Base-by-base conservation (phyloP, 2,888 invertebrate species). In the Proisotoma minuta region DNA sequence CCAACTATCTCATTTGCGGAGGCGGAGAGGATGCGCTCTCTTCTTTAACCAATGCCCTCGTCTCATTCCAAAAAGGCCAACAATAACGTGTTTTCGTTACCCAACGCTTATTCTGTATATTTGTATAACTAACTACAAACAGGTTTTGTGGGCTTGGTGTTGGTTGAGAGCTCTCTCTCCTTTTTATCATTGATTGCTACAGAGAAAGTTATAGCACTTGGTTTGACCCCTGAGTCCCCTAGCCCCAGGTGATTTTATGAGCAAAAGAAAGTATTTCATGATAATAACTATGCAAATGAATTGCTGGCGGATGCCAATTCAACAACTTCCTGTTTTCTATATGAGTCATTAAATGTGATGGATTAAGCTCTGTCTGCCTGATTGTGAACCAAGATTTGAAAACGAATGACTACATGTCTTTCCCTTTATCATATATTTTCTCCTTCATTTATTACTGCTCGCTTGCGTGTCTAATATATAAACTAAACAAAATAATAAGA, bases 331-430 rank as follows among this genome's bases (percentile, higher is more conserved):
- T 26, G 49, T 49, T 20, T 49, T 34, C 34, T 47, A 12, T 24
- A 29, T 54, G 29, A 54, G 53, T 54, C 53, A 54, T 54, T 54
- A 54, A 54, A 51, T 15, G 53, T 54, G 53, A 54, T 54, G 29
- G 53, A 54, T 54, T 54, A 29, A 20, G 53, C 39, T n/a, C 18
- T 23, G 24, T 34, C 43, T 15, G 43, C 18, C 18, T 43, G 43
- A 43, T 43, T 43, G 15, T 43, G 20, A 18, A 15, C 20, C 5
- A 34, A 34, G 43, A n/a, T 15, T 20, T 43, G 8, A n/a, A 43
- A 43, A 43, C 18, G 20, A 43, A 43, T 5, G 15, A 5, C 43
- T 34, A 5, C 18, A 43, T 43, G n/a, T n/a, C n/a, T n/a, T n/a
- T n/a, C n/a, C n/a, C n/a, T n/a, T n/a, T n/a, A n/a, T n/a, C n/a